Evolutionary conservation across 2,797 vertebrate species (phyloP), one percentile per base, ranked within the genome.

Genomic region (Crax fasciolata): DNA sequence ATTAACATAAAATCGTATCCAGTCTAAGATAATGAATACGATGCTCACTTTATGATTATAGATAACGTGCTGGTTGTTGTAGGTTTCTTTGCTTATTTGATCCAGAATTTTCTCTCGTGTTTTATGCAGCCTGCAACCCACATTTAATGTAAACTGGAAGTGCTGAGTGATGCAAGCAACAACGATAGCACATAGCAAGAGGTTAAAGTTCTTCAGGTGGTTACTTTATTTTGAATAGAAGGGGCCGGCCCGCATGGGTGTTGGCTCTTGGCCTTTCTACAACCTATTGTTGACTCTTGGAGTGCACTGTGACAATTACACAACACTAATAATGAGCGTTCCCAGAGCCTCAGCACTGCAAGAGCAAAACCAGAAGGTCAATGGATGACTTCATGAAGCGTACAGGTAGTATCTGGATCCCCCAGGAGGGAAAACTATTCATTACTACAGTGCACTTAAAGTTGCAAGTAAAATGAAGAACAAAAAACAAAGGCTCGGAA

Each of bases 251-350:
- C 68, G 57, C 38, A 85, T 0, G 0, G 55, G 41, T 79, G 77
- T 63, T 84, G 65, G 61, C 52, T 92, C 84, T 67, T 90, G 46
- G 71, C 63, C n/a, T 89, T 87, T 73, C 86, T 63, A 71, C 81
- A 93, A 44, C 1, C 2, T 51, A 66, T 27, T 90, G 38, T 76
- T 89, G 84, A 79, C 61, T 89, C 63, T 67, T 71, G n/a, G 58
- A 93, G 35, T 38, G 25, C 38, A 32, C 59, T 51, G 46, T 62
- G 72, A 83, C 46, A 57, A 48, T 83, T 89, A 83, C 43, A 87
- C 28, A 83, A 55, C 28, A 54, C 25, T 32, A 43, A 79, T 48
- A 84, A 81, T 15, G 65, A 77, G 17, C 9, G 5, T 57, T 94
- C 17, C 32, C 68, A 85, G 19, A 74, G 62, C 32, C 68, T 79